phyloP scores from a whole-genome alignment of 2,797 vertebrate genomes.

The Etheostoma perlongum region DNA sequence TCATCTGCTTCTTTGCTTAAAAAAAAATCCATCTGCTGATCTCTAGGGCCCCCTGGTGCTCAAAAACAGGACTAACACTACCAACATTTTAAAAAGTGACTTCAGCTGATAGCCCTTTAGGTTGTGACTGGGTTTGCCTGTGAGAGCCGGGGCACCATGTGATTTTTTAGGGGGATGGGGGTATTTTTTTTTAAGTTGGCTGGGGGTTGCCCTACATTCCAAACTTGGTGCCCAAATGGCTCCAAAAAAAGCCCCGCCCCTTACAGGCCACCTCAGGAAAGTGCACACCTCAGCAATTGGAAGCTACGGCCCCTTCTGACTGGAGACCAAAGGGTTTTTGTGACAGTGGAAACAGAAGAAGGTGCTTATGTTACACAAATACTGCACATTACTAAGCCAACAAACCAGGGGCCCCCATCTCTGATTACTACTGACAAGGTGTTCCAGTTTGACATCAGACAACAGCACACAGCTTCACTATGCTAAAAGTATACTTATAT shows the following conservation, averaged over 20 bases:
- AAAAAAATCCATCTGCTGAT: background rate
- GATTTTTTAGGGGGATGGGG: constrained; percentile 45
- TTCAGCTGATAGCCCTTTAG: constrained; percentile 85
- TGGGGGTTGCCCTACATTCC: constrained; percentile 86
- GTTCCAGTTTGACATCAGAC: constrained; percentile 53
- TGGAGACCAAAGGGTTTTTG: constrained; percentile 45
- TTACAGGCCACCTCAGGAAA: constrained; percentile 77
- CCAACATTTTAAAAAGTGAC: constrained; percentile 64
- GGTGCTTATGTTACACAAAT: constrained; percentile 33
- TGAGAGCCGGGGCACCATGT: constrained; percentile 82
- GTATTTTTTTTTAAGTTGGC: constrained; percentile 50
- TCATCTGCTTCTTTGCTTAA: background rate
- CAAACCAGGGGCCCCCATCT: constrained; percentile 32
- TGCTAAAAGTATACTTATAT: constrained; percentile 45
- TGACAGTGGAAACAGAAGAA: constrained; percentile 41
- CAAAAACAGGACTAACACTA: constrained; percentile 40
- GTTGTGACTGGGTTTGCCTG: constrained; percentile 76
- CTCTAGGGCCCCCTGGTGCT: constrained; percentile 57
- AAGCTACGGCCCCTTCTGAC: constrained; percentile 58
- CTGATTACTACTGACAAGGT: background rate
- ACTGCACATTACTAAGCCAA: constrained; percentile 43
- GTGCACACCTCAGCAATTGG: constrained; percentile 70
- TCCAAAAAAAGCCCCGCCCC: constrained; percentile 86
- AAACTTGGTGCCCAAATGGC: constrained; percentile 83
- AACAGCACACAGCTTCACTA: constrained; percentile 58